Evolutionary conservation across 1,140 invertebrate genomes (phyloP), one percentile per base, ranked within the genome.

Genomic region (Rhopalosiphum padi): DNA sequence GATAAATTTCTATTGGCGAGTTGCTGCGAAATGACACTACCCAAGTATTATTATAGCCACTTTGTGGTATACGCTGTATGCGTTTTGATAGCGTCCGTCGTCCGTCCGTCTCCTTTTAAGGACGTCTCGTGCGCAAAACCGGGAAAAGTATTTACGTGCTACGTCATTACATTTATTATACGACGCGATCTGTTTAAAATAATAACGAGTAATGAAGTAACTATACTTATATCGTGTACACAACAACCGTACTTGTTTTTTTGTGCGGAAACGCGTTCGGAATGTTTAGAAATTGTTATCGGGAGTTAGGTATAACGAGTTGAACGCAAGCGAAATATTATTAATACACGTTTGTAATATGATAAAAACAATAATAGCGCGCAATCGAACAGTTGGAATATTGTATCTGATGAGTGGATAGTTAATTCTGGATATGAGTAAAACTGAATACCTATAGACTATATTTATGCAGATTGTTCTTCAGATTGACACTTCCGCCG

Each of bases 381-480:
- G 48, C 15, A 21, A 51, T 83, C 35, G 35, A 37, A n/a, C 60
- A n/a, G 60, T n/a, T n/a, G 30, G 60, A n/a, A n/a, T 77, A n/a
- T 35, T 37, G 37, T 9, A 37, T 23, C 77, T 21, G 21, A 37
- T 21, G 21, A 22, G 21, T 22, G 77, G 15, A 51, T 51, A 51
- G 48, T 51, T 1, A 51, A 51, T 51, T 51, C 48, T 51, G 48
- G 21, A 37, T 22, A 83, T 23, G 6, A 37, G 77, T 9, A 82
- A 18, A 18, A 82, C n/a, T 82, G 7, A 22, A 37, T 22, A 82
- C 18, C 35, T 82, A 77, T 82, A 37, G 1, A 43, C n/a, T 68
- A 22, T 51, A 88, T 88, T 88, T 88, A 88, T 88, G 87, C n/a
- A 88, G 48, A 88, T 88, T 37, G n/a, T 88, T 35, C 41, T 41